phyloP scores from a whole-genome alignment of 2,113 vertebrate species.

The Saguinus midas region DNA sequence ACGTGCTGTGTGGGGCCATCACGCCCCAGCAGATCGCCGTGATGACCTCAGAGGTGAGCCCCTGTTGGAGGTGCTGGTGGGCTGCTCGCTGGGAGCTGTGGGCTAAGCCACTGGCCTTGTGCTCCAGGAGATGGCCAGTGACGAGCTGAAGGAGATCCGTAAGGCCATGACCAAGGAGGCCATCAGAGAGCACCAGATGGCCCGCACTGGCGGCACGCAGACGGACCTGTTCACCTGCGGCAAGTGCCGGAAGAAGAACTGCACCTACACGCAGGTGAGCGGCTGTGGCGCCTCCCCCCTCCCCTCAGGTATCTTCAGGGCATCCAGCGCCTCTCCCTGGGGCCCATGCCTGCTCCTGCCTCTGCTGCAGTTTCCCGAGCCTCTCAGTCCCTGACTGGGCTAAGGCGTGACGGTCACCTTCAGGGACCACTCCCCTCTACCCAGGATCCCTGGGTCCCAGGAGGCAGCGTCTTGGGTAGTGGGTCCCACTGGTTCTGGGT shows the following conservation, averaged over 20 bases:
- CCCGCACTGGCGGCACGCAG: conserved; percentile 93
- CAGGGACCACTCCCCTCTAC: not conserved
- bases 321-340: too few relatives aligned
- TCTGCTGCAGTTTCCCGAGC: not conserved
- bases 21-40: conserved; percentile 89
- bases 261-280: conserved; percentile 95
- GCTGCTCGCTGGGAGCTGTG: fast-evolving
- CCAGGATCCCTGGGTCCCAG: not conserved
- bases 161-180: conserved; percentile 97
- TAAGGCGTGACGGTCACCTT: not conserved
- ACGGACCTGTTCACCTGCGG: conserved; percentile 95
- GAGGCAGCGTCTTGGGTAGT: not conserved
- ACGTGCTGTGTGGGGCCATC: conserved; percentile 92
- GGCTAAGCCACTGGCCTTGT: not conserved
- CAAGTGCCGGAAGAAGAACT: conserved; percentile 96
- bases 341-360: not conserved
- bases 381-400: not conserved
- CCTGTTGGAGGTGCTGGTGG: not conserved
- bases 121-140: conserved; percentile 96
- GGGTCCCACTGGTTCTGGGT: not conserved
- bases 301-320: not conserved
- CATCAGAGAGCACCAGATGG: conserved; percentile 97
- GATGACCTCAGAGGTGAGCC: conserved; percentile 94
- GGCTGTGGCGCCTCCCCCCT: not conserved
- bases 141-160: conserved; percentile 96